Percentiles rank a stretch among this genome's conserved stretches.
These are phyloP conservation scores for Ammodytes dubius DNA, from an alignment of 2,113 vertebrate genomes.

Conservation along the genomic window DNA sequence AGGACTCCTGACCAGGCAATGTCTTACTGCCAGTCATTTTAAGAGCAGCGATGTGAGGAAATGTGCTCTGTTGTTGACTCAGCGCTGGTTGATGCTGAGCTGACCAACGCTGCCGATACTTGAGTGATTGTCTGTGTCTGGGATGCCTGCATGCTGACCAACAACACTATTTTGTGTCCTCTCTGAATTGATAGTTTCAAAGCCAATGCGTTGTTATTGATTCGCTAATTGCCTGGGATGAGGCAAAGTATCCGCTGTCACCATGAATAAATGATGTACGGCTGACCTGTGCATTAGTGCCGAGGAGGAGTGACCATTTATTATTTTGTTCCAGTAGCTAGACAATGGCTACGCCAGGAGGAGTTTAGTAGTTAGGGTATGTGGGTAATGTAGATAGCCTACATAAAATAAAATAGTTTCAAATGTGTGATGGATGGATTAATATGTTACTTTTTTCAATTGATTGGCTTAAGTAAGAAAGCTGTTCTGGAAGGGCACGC, in stretches of 20 bases:
- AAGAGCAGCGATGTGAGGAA: constrained; percentile 49
- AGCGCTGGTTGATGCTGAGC: constrained; percentile 54
- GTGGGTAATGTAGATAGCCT: not conserved
- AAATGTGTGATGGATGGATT: not conserved
- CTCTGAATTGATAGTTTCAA: constrained; percentile 76
- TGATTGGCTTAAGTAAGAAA: not conserved
- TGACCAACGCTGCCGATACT: constrained; percentile 70
- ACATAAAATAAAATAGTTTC: not conserved
- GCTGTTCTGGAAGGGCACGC: not conserved
- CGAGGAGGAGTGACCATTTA: constrained; percentile 43
- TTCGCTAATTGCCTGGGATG: constrained; percentile 81
- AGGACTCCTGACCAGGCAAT: constrained; percentile 42
- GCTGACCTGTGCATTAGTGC: constrained; percentile 70
- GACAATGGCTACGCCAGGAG: not conserved
- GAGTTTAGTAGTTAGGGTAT: not conserved
- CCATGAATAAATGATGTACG: constrained; percentile 82
- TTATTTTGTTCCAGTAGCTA: not conserved
- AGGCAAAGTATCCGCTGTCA: constrained; percentile 72
- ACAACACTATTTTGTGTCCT: constrained; percentile 60
- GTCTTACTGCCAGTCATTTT: constrained; percentile 54
- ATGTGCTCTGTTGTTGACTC: constrained; percentile 51
- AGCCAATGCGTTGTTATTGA: constrained; percentile 80
- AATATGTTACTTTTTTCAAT: not conserved
- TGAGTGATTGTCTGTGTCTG: constrained; percentile 71
- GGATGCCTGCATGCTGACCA: constrained; percentile 75